phyloP scores from a whole-genome alignment of 2,113 vertebrate species.

The Picathartes gymnocephalus region DNA sequence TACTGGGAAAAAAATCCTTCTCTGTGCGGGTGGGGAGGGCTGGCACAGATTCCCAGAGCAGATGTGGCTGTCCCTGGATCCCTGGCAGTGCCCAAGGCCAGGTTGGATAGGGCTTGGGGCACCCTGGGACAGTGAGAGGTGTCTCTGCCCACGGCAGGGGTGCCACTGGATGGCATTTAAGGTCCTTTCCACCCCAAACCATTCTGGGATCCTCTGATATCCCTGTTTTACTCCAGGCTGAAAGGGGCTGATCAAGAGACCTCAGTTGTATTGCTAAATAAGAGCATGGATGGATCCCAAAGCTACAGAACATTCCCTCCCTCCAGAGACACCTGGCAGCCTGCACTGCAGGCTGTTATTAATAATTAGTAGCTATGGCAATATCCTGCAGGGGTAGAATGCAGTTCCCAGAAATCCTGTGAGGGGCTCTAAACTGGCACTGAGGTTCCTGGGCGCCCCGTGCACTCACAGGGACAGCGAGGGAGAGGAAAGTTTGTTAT shows the following conservation, averaged over 20 bases:
- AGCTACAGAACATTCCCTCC: not conserved
- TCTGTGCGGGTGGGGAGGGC: not conserved
- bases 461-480: not conserved
- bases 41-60: not conserved
- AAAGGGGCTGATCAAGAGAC: not conserved
- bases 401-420: not conserved
- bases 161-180: not conserved
- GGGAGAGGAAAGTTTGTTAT: not conserved
- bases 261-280: not conserved
- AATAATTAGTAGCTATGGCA: not conserved
- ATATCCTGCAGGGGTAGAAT: not conserved
- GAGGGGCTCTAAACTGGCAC: not conserved
- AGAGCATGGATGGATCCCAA: not conserved
- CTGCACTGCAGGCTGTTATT: not conserved
- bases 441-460: not conserved
- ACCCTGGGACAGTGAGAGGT: accelerated
- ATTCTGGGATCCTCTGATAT: not conserved
- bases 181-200: not conserved
- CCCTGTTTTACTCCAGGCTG: not conserved
- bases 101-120: not conserved
- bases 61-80: not conserved
- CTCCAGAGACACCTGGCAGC: not conserved
- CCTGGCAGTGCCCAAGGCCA: not conserved
- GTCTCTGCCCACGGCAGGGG: not conserved
- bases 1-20: not conserved